A percentile compares a stretch with the other conserved stretches of the same genome.
phyloP scores from a whole-genome alignment of 2,113 vertebrate species.

The Psettodes erumei region DNA sequence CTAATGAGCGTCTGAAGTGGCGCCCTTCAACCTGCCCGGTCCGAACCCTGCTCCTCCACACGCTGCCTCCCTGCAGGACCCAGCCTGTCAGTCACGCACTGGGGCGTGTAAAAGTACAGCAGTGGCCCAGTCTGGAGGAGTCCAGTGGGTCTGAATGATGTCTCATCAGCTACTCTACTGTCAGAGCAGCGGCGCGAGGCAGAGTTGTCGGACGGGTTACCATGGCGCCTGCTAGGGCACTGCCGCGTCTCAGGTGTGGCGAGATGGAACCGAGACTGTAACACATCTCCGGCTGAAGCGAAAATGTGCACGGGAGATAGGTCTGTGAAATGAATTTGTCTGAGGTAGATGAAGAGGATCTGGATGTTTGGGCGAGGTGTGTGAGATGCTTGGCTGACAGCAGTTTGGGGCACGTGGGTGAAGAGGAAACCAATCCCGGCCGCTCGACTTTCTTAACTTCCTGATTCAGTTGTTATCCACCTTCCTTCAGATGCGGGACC shows the following conservation, averaged over 20 bases:
- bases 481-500: neutral
- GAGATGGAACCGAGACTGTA: conserved; percentile 31
- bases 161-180: conserved; percentile 55
- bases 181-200: conserved; percentile 46
- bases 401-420: neutral
- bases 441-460: conserved; percentile 3
- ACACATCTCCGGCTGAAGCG: neutral
- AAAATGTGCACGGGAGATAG: neutral
- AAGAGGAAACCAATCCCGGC: conserved; percentile 1
- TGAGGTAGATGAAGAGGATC: neutral
- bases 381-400: neutral
- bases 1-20: conserved; percentile 1
- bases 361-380: neutral
- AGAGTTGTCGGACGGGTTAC: conserved; percentile 27
- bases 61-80: conserved; percentile 35
- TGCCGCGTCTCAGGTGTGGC: conserved; percentile 50
- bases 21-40: neutral
- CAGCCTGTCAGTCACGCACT: conserved; percentile 54
- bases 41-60: neutral
- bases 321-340: conserved; percentile 2
- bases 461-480: conserved; percentile 13
- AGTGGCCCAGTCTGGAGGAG: conserved; percentile 36
- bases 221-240: neutral
- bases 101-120: conserved; percentile 58
- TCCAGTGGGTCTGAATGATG: conserved; percentile 60